Percentiles rank a stretch among this genome's conserved stretches.
Evolutionary conservation across 2,888 invertebrate genomes (phyloP).

Genomic region (Odontocerum albicorne): DNA sequence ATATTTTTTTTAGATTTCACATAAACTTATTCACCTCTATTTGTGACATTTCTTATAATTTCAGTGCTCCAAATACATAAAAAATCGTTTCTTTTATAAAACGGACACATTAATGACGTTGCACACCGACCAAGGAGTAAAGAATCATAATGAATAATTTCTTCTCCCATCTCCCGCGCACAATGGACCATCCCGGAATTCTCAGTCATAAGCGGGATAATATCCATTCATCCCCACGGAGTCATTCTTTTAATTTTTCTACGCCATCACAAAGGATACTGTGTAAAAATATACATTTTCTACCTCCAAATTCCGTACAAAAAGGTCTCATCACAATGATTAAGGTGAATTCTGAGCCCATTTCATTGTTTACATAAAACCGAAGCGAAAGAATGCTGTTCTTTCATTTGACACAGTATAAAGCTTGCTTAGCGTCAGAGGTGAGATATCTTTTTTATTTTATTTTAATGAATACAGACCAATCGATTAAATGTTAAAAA

Average conservation of each 20-base stretch:
- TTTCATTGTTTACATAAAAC: slow-evolving; percentile 35
- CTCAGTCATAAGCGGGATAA: slow-evolving; percentile 18
- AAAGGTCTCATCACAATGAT: slow-evolving; percentile 35
- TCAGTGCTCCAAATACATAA: too few relatives aligned
- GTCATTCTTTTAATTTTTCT: slow-evolving; percentile 33
- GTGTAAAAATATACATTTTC: slow-evolving; percentile 35
- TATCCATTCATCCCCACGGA: slow-evolving; percentile 32
- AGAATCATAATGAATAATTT: slow-evolving; percentile 27
- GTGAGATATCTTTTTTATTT: too few relatives aligned
- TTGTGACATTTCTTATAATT: too few relatives aligned
- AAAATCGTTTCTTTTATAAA: too few relatives aligned
- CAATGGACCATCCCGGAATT: slow-evolving; percentile 22
- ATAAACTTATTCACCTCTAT: too few relatives aligned
- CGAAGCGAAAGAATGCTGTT: slow-evolving; percentile 28
- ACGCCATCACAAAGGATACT: slow-evolving; percentile 27
- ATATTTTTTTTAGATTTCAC: too few relatives aligned
- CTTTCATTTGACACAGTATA: slow-evolving; percentile 12
- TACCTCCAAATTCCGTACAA: slow-evolving; percentile 32
- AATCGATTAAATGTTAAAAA: too few relatives aligned
- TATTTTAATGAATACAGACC: too few relatives aligned
- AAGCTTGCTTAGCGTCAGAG: slow-evolving; percentile 2
- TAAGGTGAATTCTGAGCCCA: slow-evolving; percentile 32
- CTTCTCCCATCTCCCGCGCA: slow-evolving; percentile 17
- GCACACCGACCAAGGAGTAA: slow-evolving; percentile 8
- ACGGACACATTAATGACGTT: slow-evolving; percentile 5